phyloP scores from a whole-genome alignment of 2,113 vertebrate species.

The Motacilla alba region DNA sequence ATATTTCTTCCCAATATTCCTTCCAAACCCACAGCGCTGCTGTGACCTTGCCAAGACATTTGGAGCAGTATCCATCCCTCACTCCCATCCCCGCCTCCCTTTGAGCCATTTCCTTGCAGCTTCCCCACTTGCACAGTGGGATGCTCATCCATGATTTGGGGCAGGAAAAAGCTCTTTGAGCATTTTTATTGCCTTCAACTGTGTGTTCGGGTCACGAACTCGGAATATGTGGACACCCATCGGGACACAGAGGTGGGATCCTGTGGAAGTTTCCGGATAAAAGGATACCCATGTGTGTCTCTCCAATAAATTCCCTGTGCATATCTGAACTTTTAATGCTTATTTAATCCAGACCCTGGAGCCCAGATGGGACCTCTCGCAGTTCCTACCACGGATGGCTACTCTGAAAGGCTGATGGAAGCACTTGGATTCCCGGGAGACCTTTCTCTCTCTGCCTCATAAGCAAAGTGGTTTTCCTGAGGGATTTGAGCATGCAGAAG shows the following conservation, averaged over 20 bases:
- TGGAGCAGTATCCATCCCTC: accelerated
- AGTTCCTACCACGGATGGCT: slow-evolving; percentile 17
- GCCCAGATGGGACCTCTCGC: slow-evolving; percentile 45
- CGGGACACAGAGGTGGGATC: not conserved
- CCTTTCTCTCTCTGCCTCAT: slow-evolving; percentile 14
- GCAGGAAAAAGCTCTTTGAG: accelerated
- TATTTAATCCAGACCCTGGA: not conserved
- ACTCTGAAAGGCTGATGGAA: slow-evolving; percentile 10
- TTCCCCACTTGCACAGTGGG: not conserved
- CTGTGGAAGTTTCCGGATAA: not conserved
- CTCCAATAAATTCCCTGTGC: not conserved
- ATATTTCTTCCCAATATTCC: not conserved
- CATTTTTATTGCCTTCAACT: not conserved
- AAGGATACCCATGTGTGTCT: not conserved
- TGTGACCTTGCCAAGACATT: not conserved
- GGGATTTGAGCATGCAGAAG: slow-evolving; percentile 41
- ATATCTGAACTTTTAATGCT: not conserved
- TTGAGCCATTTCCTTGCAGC: not conserved
- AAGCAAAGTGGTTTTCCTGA: not conserved
- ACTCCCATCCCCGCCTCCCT: not conserved
- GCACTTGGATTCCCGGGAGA: not conserved
- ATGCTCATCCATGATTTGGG: not conserved
- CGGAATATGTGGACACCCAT: accelerated
- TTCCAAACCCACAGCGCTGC: not conserved
- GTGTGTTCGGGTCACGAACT: not conserved